Evolutionary conservation across 2,113 vertebrate species (phyloP), one percentile per base, ranked within the genome.

Genomic region (Eurypyga helias): DNA sequence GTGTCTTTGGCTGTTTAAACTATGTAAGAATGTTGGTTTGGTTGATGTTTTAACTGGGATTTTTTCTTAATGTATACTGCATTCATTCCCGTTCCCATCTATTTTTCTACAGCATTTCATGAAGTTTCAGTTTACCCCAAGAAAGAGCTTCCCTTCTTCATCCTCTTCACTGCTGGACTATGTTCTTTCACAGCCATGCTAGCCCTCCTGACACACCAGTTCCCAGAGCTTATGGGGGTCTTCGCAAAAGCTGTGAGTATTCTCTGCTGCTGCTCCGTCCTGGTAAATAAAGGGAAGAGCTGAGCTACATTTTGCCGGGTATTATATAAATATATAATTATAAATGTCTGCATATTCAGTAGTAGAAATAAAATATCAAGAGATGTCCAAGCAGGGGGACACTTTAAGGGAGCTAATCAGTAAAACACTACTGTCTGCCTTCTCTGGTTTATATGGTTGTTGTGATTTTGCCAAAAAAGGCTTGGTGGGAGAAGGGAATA

Each of bases 111-210:
- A 99, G 99, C 99, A 98, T 99, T 99, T 98, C 99, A 99, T 83
- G 99, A 99, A 98, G 99, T 99, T 98, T 99, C 99, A 62, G 99
- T 99, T 97, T 99, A 99, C 96, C 99, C 99, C 31, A 99, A 99
- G 98, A 99, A 99, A 97, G 99, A 99, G 97, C 99, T 99, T 96
- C 99, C 99, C 57, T 99, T 99, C 98, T 99, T 99, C 98, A 99
- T 99, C 96, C 99, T 99, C 92, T 99, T 99, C 96, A 99, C 99
- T 46, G 99, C 99, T 38, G 99, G 99, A 31, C 93, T 99, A 87
- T 99, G 99, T 96, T 99, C 99, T 95, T 99, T 99, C 98, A 99
- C 99, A 93, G 99, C 99, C 96, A 99, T 99, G 99, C 96, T 99
- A 52, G 99, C 99, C 58, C 99, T 99, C 94, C 99, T 99, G 98